These are phyloP conservation scores for Ophion costatus DNA, from an alignment of 2,888 invertebrate genomes.

Conservation along the genomic window DNA sequence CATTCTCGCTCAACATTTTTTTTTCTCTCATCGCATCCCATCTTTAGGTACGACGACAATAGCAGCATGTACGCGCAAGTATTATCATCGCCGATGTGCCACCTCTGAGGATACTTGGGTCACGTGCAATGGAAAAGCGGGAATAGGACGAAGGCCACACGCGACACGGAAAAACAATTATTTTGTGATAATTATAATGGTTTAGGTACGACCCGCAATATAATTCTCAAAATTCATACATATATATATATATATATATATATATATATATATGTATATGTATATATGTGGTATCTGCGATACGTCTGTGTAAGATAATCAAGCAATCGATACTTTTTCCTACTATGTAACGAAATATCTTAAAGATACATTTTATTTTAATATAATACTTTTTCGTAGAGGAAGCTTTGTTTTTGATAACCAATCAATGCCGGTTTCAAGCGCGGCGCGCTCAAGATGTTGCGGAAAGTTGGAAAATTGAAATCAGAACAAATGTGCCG, in stretches of 20 bases:
- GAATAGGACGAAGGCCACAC: conserved; percentile 18
- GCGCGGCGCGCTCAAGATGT: background rate
- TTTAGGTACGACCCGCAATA: conserved; percentile 15
- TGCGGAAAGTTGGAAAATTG: background rate
- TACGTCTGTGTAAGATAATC: conserved; percentile 1
- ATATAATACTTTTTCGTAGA: background rate
- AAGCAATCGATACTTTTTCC: conserved; percentile 18
- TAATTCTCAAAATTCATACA: background rate
- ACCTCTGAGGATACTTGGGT: conserved; percentile 74
- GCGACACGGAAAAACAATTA: conserved; percentile 7
- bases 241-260: background rate
- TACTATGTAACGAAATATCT: background rate
- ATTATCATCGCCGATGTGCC: conserved; percentile 76
- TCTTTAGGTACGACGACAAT: conserved; percentile 78
- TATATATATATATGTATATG: too few relatives aligned
- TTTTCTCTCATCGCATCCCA: conserved; percentile 70
- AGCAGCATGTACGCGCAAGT: conserved; percentile 66
- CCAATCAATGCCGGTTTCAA: background rate
- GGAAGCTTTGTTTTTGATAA: background rate
- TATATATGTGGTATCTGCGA: conserved; percentile 6
- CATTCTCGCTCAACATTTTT: conserved; percentile 59
- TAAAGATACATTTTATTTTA: background rate
- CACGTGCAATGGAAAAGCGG: background rate
- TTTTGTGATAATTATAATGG: conserved; percentile 22
- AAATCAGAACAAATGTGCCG: background rate